Evolutionary conservation across 2,797 vertebrate genomes (phyloP).

Genomic region (Pangasius sanitwongsei): DNA sequence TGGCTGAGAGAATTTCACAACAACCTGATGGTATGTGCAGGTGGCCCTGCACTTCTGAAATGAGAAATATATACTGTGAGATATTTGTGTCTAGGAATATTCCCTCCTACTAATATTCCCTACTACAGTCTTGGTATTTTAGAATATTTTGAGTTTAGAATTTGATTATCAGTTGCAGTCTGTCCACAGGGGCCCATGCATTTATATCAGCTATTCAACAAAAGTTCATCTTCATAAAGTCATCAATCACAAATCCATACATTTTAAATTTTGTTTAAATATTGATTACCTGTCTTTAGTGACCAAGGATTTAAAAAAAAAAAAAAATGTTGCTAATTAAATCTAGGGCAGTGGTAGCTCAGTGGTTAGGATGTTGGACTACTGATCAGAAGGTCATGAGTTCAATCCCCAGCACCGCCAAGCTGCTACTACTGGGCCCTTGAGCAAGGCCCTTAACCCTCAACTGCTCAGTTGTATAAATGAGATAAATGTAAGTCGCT

Average conservation of each 20-base stretch:
- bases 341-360: neutral
- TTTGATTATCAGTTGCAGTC: neutral
- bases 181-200: no score
- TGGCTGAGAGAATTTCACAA: constrained; percentile 8
- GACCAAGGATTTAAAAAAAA: no score
- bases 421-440: no score
- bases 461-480: no score
- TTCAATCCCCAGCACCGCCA: no score
- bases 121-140: no score
- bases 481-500: no score
- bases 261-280: neutral
- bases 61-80: neutral
- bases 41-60: neutral
- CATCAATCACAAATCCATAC: neutral
- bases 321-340: neutral
- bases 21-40: neutral
- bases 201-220: neutral
- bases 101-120: no score
- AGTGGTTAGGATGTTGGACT: no score
- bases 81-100: neutral
- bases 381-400: no score
- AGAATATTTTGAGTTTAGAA: neutral
- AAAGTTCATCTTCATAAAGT: neutral
- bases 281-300: neutral
- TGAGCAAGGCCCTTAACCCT: no score